Evolutionary conservation across 1,140 invertebrate genomes (phyloP).

Genomic region (Steinernema khuongi): DNA sequence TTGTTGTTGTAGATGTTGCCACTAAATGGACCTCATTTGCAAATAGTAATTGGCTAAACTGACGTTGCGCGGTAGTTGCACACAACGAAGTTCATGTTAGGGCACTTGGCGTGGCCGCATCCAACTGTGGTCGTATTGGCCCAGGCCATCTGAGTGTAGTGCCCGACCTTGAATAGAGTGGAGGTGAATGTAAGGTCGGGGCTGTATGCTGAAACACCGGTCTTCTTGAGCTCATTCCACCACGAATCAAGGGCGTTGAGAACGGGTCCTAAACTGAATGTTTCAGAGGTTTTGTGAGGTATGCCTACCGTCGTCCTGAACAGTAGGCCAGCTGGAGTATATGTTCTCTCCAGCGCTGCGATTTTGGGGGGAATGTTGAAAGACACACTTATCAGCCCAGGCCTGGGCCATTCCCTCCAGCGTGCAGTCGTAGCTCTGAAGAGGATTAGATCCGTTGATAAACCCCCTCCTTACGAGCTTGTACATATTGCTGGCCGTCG

Average conservation of each 20-base stretch:
- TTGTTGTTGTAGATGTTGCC: not conserved
- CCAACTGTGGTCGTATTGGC: slow-evolving; percentile 25
- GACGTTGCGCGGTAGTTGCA: slow-evolving; percentile 33
- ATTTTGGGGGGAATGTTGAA: not conserved
- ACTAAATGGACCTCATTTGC: not conserved
- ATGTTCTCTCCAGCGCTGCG: not conserved
- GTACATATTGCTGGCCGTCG: not conserved
- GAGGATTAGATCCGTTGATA: too few species aligned
- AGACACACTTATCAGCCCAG: not conserved
- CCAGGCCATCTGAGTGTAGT: slow-evolving; percentile 29
- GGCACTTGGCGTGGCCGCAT: slow-evolving; percentile 23
- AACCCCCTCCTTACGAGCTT: too few species aligned
- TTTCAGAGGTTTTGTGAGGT: not conserved
- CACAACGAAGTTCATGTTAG: slow-evolving; percentile 22
- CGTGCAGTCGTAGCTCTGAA: not conserved
- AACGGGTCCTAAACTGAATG: not conserved
- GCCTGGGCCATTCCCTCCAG: not conserved
- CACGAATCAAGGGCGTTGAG: not conserved
- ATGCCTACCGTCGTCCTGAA: not conserved
- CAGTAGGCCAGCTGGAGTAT: not conserved
- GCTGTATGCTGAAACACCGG: not conserved
- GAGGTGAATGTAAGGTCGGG: not conserved
- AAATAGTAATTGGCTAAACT: not conserved
- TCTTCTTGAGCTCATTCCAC: not conserved
- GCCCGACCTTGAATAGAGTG: slow-evolving; percentile 35